Base-by-base conservation (phyloP, 2,888 invertebrate species). In the Nomada ruficornis region DNA sequence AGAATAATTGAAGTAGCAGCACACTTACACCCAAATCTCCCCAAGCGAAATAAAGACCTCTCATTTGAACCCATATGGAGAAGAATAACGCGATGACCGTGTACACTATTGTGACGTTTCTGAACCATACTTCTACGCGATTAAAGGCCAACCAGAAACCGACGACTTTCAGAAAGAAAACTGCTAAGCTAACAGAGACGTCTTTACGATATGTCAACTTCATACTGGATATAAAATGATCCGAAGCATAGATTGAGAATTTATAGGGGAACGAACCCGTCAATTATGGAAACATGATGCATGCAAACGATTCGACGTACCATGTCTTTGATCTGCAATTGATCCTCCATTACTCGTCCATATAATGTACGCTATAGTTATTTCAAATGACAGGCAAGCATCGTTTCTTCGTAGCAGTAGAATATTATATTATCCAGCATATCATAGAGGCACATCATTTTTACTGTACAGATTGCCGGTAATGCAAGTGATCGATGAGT, bases 21-120 rank as follows among this genome's bases (percentile, higher is more conserved):
- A 57, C 60, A 87, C 89, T 86, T 54, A 90, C 90, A n/a, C 67
- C 50, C 42, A 89, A 81, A 68, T 90, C 83, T 36, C 78, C 82
- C 42, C 82, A 73, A 18, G 78, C 79, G 54, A 83, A 78, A 76
- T 86, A 87, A 36, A 90, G 72, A 65, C 88, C 89, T 10, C 81
- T 62, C 7, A 60, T 36, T 23, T 83, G 81, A 2, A 89, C 63
- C 15, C 29, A 68, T 20, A 82, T 36, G 4, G 77, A 81, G 29
- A 86, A 81, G 0, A 74, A 0, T 0, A 86, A 36, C 0, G 77
- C 67, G n/a, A 63, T 0, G 10, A 89, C 20, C 0, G 89, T 86
- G 18, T 89, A 90, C 57, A 20, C 9, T 1, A 88, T 60, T 0
- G 85, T 84, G 2, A 73, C 11, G 3, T 77, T 63, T 52, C 88